A percentile compares a stretch with the other conserved stretches of the same genome.
Evolutionary conservation across 2,797 vertebrate genomes (phyloP).

Genomic region (Notoglanidium macrostoma): DNA sequence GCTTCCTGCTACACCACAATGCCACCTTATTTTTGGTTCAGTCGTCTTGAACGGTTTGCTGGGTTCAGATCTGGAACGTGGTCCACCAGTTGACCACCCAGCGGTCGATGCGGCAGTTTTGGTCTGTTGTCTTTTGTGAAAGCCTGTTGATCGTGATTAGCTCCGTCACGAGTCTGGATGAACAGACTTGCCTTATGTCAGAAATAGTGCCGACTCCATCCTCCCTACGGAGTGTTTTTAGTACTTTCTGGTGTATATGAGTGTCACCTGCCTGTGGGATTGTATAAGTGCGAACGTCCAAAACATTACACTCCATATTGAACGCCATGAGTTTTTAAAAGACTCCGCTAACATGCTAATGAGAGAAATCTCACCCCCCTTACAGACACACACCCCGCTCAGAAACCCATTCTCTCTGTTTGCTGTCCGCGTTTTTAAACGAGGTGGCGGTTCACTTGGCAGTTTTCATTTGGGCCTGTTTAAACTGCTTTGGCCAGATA

Average conservation of each 20-base stretch:
- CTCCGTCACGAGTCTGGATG: background rate
- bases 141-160: background rate
- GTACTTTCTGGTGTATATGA: too few species aligned
- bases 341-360: slow-evolving; percentile 8
- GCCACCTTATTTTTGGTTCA: background rate
- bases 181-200: background rate
- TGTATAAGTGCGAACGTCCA: background rate
- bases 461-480: slow-evolving; percentile 43
- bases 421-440: slow-evolving; percentile 43
- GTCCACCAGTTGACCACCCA: background rate
- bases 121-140: background rate
- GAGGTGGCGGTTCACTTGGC: slow-evolving; percentile 37
- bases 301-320: background rate
- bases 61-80: background rate
- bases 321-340: background rate
- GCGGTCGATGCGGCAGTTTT: background rate
- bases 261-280: background rate
- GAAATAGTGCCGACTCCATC: background rate
- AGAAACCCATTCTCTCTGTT: slow-evolving; percentile 17
- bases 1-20: background rate
- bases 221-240: background rate
- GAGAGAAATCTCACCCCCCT: background rate
- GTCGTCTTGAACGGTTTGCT: too few species aligned
- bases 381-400: background rate
- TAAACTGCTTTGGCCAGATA: slow-evolving; percentile 56